Evolutionary conservation across 2,113 vertebrate species (phyloP).

Genomic region (Colinus virginianus): DNA sequence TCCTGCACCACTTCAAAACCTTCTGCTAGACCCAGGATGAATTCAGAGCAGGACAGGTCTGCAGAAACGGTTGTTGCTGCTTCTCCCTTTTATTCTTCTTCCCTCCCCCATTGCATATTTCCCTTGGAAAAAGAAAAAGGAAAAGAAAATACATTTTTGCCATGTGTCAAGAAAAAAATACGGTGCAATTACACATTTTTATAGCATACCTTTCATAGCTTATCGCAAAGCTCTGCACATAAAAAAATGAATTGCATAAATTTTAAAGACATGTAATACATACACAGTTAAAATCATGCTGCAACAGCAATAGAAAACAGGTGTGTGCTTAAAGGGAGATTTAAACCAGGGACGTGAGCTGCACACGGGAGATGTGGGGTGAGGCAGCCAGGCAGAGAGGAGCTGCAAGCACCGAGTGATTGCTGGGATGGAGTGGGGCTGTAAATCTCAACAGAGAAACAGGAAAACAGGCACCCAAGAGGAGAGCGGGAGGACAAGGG

Average conservation of each 20-base stretch:
- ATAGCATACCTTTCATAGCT: slow-evolving; percentile 55
- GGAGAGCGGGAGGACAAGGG: neutral
- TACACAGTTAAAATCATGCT: slow-evolving; percentile 62
- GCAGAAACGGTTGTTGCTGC: neutral
- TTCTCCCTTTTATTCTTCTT: neutral
- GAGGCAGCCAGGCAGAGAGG: neutral
- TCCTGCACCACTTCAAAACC: neutral
- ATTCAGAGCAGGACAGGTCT: slow-evolving; percentile 9
- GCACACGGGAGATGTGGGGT: neutral
- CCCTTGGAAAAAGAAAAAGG: neutral
- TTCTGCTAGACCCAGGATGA: neutral
- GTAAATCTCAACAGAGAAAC: neutral
- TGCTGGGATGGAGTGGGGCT: neutral
- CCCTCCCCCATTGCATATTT: neutral
- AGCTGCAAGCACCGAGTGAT: neutral
- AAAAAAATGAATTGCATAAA: slow-evolving; percentile 73
- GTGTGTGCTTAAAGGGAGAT: slow-evolving; percentile 66
- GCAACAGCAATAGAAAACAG: slow-evolving; percentile 67
- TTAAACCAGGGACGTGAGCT: slow-evolving; percentile 58
- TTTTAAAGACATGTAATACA: slow-evolving; percentile 73
- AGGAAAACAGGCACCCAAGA: neutral
- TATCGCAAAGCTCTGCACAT: slow-evolving; percentile 48
- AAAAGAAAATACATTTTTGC: neutral
- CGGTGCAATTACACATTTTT: slow-evolving; percentile 67
- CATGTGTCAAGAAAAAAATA: slow-evolving; percentile 39